These are phyloP conservation scores for Solea solea DNA, from an alignment of 2,113 vertebrate species.

Conservation along the genomic window DNA sequence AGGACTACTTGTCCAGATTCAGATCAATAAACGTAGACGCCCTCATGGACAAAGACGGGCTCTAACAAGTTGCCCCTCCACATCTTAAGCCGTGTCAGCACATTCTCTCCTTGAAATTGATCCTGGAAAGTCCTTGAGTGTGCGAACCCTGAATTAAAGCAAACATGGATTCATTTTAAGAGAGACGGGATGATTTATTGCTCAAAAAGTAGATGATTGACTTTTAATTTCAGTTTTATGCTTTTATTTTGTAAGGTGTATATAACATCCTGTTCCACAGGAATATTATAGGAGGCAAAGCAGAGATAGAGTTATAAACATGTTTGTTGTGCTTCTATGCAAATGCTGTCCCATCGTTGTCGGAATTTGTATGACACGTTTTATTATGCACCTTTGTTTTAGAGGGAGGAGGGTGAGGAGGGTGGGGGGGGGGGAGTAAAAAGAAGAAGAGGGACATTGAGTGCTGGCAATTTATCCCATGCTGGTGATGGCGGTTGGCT, in stretches of 20 bases:
- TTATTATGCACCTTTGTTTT: conserved; percentile 5
- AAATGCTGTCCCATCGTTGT: not conserved
- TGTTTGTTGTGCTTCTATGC: not conserved
- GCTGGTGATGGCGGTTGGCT: conserved; percentile 56
- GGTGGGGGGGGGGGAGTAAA: not conserved
- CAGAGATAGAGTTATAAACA: conserved; percentile 11
- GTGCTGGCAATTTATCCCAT: conserved; percentile 54
- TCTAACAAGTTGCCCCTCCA: no score
- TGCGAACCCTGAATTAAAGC: no score
- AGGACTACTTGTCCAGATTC: no score
- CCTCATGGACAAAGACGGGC: no score
- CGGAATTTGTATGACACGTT: not conserved
- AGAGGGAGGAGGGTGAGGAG: not conserved
- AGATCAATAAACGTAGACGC: no score
- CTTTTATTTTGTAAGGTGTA: not conserved
- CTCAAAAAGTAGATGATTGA: no score
- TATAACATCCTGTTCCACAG: not conserved
- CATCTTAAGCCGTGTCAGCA: no score
- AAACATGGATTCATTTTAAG: no score
- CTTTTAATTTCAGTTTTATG: not conserved
- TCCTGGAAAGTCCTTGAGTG: no score
- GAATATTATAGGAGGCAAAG: not conserved
- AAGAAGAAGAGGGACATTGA: conserved; percentile 9
- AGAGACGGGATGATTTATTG: no score
- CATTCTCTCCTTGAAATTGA: no score